Evolutionary conservation across 2,113 vertebrate genomes (phyloP).

Genomic region (Capreolus pygargus): DNA sequence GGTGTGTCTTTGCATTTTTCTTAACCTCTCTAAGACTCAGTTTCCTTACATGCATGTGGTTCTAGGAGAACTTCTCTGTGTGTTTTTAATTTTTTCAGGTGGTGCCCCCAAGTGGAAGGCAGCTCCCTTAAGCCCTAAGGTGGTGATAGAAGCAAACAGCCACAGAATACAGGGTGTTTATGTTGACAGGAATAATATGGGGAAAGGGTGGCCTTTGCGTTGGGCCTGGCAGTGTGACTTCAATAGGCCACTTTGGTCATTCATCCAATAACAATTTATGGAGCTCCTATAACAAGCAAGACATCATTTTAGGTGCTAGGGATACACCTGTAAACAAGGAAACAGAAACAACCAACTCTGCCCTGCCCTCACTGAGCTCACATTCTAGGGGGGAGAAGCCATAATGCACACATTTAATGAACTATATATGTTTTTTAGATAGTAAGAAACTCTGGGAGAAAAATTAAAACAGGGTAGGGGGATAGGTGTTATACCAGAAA

Average conservation of each 20-base stretch:
- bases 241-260: not conserved
- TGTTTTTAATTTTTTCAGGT: not conserved
- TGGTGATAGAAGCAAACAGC: not conserved
- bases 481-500: not conserved
- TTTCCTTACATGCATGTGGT: not conserved
- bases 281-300: not conserved
- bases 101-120: not conserved
- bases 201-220: not conserved
- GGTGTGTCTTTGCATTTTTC: not conserved
- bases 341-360: not conserved
- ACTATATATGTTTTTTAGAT: not conserved
- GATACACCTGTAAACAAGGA: not conserved
- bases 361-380: not conserved
- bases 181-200: not conserved
- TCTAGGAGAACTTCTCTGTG: not conserved
- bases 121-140: not conserved
- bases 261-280: not conserved
- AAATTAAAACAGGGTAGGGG: not conserved
- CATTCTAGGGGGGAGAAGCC: not conserved
- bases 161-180: rapidly evolving
- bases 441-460: not conserved
- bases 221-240: not conserved
- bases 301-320: not conserved
- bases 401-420: not conserved
- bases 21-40: not conserved